Evolutionary conservation across 2,113 vertebrate genomes (phyloP), one percentile per base, ranked within the genome.

Genomic region (Poeciliopsis occidentalis): DNA sequence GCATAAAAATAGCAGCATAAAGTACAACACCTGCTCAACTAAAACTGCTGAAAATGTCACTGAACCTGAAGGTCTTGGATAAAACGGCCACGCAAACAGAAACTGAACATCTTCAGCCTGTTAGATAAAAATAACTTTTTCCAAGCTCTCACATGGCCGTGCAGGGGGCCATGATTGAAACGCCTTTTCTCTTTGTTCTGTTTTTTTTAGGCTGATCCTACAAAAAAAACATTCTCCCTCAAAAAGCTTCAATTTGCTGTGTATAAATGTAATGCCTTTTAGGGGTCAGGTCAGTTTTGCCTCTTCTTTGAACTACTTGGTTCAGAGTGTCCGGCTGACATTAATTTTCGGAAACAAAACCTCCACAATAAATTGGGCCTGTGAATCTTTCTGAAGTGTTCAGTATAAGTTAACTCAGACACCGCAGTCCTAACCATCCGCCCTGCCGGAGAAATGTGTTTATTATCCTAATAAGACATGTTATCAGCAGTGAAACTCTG

Each of bases 391-490:
- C 32, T 61, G 63, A 57, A 27, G 47, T 54, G 64, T 57, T 31
- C 13, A 68, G 6, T 75, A 88, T 68, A 69, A 73, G 74, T 64
- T 37, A 27, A 39, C 61, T 19, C 69, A 81, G 60, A 78, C 80
- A 83, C 83, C 84, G 67, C 31, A 75, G 77, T 64, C 76, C 60
- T 63, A 79, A 76, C 85, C 79, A 77, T 83, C 72, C 41, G 78
- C 82, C 85, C 73, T 19, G 76, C 31, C 62, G 24, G 72, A 60
- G 64, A 81, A 82, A 83, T 44, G 79, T 90, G 88, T 90, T 90
- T 91, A 85, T 91, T 87, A 82, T 87, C 78, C 66, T 26, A 69
- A 81, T 77, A 64, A 89, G 85, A 89, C 73, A 79, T 19, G 26
- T 29, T 89, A 88, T 87, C 85, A 63, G 72, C 44, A 27, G 8